phyloP scores from a whole-genome alignment of 2,888 invertebrate species.

The Agrochola lychnidis region DNA sequence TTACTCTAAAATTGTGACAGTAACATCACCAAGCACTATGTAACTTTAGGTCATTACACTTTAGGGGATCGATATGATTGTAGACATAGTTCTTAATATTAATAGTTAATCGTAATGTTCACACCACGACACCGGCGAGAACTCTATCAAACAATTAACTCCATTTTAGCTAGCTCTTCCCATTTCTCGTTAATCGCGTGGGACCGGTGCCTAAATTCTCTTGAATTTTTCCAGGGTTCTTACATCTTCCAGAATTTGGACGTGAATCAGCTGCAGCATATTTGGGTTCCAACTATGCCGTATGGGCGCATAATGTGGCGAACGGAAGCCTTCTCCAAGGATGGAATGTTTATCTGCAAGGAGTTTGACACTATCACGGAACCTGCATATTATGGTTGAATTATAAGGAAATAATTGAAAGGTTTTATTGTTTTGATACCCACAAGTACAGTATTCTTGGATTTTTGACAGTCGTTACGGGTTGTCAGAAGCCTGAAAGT shows the following conservation, averaged over 20 bases:
- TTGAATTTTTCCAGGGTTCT: slow-evolving; percentile 16
- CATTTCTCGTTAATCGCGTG: too few species aligned
- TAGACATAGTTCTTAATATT: neutral
- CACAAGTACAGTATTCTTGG: neutral
- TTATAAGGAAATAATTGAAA: neutral
- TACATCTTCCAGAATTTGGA: slow-evolving; percentile 22
- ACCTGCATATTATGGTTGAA: neutral
- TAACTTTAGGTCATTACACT: too few species aligned
- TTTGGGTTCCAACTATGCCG: slow-evolving; percentile 14
- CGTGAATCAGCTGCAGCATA: slow-evolving; percentile 38
- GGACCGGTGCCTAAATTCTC: neutral
- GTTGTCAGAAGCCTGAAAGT: too few species aligned
- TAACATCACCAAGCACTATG: too few species aligned
- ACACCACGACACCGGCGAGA: neutral
- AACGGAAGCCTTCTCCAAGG: neutral
- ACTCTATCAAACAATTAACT: neutral
- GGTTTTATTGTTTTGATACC: neutral
- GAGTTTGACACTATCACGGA: slow-evolving; percentile 27
- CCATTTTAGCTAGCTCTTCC: neutral
- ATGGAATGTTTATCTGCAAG: neutral
- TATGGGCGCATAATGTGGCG: slow-evolving; percentile 19
- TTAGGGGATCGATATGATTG: too few species aligned
- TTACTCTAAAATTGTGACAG: too few species aligned
- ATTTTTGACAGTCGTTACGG: too few species aligned
- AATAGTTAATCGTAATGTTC: neutral